Evolutionary conservation across 2,113 vertebrate genomes (phyloP).

Genomic region (Tympanuchus pallidicinctus): DNA sequence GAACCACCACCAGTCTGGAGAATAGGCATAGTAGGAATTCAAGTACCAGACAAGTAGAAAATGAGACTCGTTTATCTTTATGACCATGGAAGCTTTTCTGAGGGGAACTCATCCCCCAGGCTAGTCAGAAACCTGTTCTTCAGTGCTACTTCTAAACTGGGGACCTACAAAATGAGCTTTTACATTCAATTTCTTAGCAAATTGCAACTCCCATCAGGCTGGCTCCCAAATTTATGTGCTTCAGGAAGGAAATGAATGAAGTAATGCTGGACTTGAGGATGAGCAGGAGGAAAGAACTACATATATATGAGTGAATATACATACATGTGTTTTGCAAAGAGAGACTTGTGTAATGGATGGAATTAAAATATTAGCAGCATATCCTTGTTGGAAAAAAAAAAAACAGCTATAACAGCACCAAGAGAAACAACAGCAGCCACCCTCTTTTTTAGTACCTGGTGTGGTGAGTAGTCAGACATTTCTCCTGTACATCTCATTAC

Average conservation of each 20-base stretch:
- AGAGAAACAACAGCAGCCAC: slow-evolving; percentile 15
- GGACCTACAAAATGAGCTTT: background rate
- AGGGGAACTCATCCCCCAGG: background rate
- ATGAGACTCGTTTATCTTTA: fast-evolving
- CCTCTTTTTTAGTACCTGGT: background rate
- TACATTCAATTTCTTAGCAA: background rate
- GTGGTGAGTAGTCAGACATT: slow-evolving; percentile 11
- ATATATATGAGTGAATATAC: background rate
- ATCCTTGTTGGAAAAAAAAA: background rate
- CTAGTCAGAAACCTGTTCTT: background rate
- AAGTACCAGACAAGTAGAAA: fast-evolving
- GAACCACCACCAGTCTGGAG: fast-evolving
- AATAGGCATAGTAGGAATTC: fast-evolving
- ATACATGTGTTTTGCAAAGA: background rate
- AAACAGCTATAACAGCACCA: slow-evolving; percentile 42
- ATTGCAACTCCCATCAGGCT: background rate
- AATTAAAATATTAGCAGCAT: background rate
- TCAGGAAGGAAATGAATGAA: background rate
- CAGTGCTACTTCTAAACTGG: fast-evolving
- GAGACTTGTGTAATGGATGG: background rate
- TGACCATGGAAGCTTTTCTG: fast-evolving
- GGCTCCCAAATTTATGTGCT: background rate
- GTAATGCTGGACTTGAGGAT: background rate
- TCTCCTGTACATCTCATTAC: background rate
- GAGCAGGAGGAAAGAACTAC: background rate